phyloP scores from a whole-genome alignment of 2,113 vertebrate genomes.

The Anhinga anhinga region DNA sequence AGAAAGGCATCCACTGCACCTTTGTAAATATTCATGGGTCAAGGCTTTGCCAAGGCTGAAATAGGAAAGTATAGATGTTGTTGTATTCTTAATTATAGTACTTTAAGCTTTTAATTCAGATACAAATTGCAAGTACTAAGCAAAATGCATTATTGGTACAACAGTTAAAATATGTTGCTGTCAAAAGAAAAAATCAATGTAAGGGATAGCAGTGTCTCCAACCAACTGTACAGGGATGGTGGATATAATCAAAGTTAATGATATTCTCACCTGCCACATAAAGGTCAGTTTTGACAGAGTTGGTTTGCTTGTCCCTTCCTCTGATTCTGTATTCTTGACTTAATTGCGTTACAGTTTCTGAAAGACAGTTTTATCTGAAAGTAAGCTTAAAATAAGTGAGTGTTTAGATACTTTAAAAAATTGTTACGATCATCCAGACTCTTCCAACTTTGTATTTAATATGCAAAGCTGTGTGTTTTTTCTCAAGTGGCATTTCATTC shows the following conservation, averaged over 20 bases:
- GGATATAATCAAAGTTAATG: background rate
- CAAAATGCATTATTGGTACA: background rate
- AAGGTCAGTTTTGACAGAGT: background rate
- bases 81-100: background rate
- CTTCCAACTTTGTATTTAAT: background rate
- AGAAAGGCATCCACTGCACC: background rate
- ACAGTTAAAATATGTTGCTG: background rate
- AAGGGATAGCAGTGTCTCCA: background rate
- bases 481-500: background rate
- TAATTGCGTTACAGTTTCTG: background rate
- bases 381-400: background rate
- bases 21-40: background rate
- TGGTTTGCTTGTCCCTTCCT: background rate
- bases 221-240: background rate
- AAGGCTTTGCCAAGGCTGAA: background rate
- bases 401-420: background rate
- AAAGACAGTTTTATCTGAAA: background rate
- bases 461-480: background rate
- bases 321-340: background rate
- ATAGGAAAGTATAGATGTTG: background rate
- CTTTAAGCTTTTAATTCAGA: background rate
- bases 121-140: background rate
- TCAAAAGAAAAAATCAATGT: background rate
- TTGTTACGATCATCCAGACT: background rate
- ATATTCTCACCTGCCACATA: background rate